Conservation (phyloP, 2,888 invertebrate species). For the Hylaea fasciaria region DNA sequence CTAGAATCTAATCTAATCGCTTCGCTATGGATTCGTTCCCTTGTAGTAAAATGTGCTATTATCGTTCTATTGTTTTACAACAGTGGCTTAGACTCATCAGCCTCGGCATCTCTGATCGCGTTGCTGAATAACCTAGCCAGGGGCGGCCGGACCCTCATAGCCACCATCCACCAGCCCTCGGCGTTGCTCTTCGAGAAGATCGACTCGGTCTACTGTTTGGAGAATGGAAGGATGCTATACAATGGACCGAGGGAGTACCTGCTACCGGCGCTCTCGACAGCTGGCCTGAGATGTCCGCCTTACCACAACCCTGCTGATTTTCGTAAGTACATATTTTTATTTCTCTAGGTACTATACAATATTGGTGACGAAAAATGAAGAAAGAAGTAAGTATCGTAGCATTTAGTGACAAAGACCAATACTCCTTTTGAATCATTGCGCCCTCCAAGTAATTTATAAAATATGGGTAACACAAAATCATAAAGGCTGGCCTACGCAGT, state of each 20-base stretch:
- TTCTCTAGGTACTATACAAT: too few species aligned
- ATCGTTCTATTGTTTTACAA: not conserved
- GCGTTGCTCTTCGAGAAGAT: constrained; percentile 97
- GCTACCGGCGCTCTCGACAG: constrained; percentile 90
- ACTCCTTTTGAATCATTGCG: too few species aligned
- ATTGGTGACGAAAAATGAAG: not conserved
- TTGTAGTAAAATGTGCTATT: too few species aligned
- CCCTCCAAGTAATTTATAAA: too few species aligned
- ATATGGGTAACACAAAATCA: too few species aligned
- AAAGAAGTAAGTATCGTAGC: too few species aligned
- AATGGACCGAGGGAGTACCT: constrained; percentile 90
- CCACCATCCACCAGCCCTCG: constrained; percentile 97
- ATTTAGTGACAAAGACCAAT: too few species aligned
- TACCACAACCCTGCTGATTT: constrained; percentile 99
- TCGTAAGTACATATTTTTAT: constrained; percentile 85
- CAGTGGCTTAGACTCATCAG: constrained; percentile 95
- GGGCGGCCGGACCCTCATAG: constrained; percentile 94
- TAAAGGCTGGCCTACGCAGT: too few species aligned
- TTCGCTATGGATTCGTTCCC: too few species aligned
- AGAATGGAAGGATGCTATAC: constrained; percentile 93
- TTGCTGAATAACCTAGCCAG: constrained; percentile 92
- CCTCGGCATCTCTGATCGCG: constrained; percentile 93
- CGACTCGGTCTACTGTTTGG: constrained; percentile 93
- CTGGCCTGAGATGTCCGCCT: constrained; percentile 92
- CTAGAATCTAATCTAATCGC: too few species aligned